Percentiles rank a stretch among this genome's conserved stretches.
Conservation (phyloP, 1,140 invertebrate genomes). For the Megathymus violae region DNA sequence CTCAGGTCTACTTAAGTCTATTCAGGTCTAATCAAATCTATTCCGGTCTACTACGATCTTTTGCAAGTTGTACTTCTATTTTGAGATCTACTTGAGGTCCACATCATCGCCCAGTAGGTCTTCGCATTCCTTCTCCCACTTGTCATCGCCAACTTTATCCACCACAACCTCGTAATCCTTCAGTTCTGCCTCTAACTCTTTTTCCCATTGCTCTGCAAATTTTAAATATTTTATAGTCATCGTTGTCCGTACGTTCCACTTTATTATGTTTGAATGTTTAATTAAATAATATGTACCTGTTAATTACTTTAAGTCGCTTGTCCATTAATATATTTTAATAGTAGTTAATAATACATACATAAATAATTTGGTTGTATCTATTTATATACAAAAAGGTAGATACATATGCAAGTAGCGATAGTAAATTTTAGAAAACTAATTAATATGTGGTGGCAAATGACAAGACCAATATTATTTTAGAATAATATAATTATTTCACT, state of each 20-base stretch:
- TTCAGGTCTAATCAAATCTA: slow-evolving; percentile 22
- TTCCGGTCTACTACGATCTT: slow-evolving; percentile 25
- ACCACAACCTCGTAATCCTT: slow-evolving; percentile 95
- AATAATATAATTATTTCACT: slow-evolving; percentile 84
- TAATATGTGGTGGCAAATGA: slow-evolving; percentile 58
- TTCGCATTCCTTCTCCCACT: slow-evolving; percentile 82
- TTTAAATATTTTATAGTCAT: slow-evolving; percentile 7
- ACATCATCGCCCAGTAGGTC: slow-evolving; percentile 76
- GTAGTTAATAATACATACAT: too few species aligned
- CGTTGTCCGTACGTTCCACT: too few species aligned
- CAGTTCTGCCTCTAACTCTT: slow-evolving; percentile 95
- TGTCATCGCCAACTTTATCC: slow-evolving; percentile 81
- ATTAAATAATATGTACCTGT: not conserved
- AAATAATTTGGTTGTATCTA: too few species aligned
- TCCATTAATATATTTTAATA: not conserved
- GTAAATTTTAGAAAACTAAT: slow-evolving; percentile 6
- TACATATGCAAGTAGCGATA: not conserved
- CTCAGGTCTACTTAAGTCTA: slow-evolving; percentile 12
- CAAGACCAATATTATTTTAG: slow-evolving; percentile 79
- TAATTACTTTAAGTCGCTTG: not conserved
- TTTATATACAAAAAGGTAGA: not conserved
- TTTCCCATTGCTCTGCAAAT: slow-evolving; percentile 94
- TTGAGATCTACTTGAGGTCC: slow-evolving; percentile 80
- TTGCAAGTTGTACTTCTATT: too few species aligned
- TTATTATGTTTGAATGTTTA: not conserved